Evolutionary conservation across 2,888 invertebrate species (phyloP).

Genomic region (Monoplex corrugatus): DNA sequence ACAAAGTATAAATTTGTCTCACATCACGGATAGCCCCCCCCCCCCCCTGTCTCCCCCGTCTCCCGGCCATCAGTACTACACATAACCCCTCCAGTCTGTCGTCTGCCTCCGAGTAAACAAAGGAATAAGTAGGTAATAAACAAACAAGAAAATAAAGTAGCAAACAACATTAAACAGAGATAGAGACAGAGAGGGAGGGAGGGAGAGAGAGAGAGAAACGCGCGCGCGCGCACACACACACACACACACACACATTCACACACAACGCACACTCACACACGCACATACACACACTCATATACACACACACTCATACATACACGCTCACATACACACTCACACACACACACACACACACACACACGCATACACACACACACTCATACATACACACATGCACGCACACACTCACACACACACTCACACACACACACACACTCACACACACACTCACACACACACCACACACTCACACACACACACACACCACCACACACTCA

Average conservation of each 20-base stretch:
- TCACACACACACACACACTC: slow-evolving; percentile 3
- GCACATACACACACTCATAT: not conserved
- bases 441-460: slow-evolving; percentile 8
- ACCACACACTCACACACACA: no score
- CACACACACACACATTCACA: slow-evolving; percentile 6
- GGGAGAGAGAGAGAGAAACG: not conserved
- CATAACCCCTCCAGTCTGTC: no score
- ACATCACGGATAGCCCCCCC: no score
- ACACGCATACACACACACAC: slow-evolving; percentile 12
- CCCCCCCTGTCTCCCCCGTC: no score
- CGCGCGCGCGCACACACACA: not conserved
- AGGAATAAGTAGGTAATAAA: no score
- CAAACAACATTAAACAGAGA: no score
- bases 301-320: not conserved
- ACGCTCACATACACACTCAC: slow-evolving; percentile 6
- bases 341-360: slow-evolving; percentile 16
- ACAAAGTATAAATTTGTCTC: no score
- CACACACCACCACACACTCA: not conserved
- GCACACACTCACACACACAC: slow-evolving; percentile 22
- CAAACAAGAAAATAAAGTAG: no score
- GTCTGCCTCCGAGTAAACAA: no score
- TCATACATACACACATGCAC: no score
- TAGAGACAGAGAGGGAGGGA: no score
- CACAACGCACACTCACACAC: slow-evolving; percentile 19
- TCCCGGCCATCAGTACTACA: no score